These are phyloP conservation scores for Trachelipus rathkii DNA, from an alignment of 1,140 invertebrate genomes.

Conservation along the genomic window DNA sequence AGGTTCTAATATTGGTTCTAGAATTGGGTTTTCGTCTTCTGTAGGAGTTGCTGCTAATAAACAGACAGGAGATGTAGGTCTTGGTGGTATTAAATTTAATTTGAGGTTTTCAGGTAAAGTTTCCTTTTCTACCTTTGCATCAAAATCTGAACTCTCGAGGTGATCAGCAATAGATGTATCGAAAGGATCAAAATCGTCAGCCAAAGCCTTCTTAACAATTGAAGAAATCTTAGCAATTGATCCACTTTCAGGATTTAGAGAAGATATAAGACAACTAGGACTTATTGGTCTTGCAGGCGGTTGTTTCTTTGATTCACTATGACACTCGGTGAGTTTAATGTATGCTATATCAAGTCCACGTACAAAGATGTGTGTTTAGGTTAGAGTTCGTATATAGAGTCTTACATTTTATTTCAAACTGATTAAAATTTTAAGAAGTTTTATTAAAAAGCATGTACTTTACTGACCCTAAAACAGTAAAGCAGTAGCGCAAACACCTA, in stretches of 20 bases:
- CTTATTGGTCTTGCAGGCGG: conserved; percentile 32
- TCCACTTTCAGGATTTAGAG: conserved; percentile 33
- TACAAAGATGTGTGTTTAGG: no score
- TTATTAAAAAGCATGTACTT: no score
- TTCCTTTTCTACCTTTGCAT: background rate
- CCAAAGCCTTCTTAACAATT: conserved; percentile 22
- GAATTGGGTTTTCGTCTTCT: conserved; percentile 26
- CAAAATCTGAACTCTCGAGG: conserved; percentile 35
- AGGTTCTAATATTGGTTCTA: conserved; percentile 7
- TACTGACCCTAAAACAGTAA: no score
- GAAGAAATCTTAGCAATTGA: conserved; percentile 17
- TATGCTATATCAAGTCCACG: background rate
- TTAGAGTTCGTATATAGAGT: no score
- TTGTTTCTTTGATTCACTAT: background rate
- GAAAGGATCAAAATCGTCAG: conserved; percentile 73
- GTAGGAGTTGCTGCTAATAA: conserved; percentile 24
- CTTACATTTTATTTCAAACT: no score
- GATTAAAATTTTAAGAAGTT: no score
- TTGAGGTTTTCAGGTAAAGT: background rate
- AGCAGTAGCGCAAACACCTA: no score
- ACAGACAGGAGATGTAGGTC: conserved; percentile 20
- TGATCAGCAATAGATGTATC: conserved; percentile 70
- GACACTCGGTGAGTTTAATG: background rate
- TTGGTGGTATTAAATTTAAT: conserved; percentile 18
- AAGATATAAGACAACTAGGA: conserved; percentile 36